A percentile compares a stretch with the other conserved stretches of the same genome.
These are phyloP conservation scores for Sacculina carcini DNA, from an alignment of 2,888 invertebrate species.

Conservation along the genomic window DNA sequence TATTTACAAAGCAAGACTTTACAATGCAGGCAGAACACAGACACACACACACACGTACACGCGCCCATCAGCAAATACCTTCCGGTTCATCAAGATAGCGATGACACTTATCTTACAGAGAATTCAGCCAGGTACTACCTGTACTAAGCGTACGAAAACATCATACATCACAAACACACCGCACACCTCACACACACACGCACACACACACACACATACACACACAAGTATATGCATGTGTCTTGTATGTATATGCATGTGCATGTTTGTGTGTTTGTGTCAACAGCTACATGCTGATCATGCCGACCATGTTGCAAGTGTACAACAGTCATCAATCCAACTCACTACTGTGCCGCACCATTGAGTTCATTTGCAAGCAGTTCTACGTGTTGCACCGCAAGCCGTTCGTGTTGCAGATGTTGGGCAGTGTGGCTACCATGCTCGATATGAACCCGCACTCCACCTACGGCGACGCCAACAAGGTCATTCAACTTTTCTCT, in stretches of 20 bases:
- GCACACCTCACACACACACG: too few species aligned
- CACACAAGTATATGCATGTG: conserved; percentile 1
- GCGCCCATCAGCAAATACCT: too few species aligned
- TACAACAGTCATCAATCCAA: conserved; percentile 97
- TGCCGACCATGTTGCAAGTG: conserved; percentile 86
- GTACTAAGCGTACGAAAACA: too few species aligned
- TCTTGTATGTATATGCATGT: too few species aligned
- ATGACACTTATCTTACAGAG: too few species aligned
- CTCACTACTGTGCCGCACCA: conserved; percentile 70
- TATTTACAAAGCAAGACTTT: too few species aligned
- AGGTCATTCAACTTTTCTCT: conserved; percentile 27
- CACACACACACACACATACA: too few species aligned
- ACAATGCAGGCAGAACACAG: too few species aligned
- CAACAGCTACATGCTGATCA: conserved; percentile 65
- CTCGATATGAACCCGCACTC: conserved; percentile 13
- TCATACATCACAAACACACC: too few species aligned
- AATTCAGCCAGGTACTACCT: too few species aligned
- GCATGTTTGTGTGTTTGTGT: not conserved
- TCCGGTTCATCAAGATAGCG: too few species aligned
- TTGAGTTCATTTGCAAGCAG: conserved; percentile 93
- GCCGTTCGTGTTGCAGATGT: conserved; percentile 95
- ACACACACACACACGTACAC: too few species aligned
- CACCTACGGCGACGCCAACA: conserved; percentile 61
- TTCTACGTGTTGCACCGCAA: conserved; percentile 94
- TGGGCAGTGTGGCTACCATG: conserved; percentile 75